A percentile compares a stretch with the other conserved stretches of the same genome.
Conservation (phyloP, 2,888 invertebrate genomes). For the Anthrax anthrax region DNA sequence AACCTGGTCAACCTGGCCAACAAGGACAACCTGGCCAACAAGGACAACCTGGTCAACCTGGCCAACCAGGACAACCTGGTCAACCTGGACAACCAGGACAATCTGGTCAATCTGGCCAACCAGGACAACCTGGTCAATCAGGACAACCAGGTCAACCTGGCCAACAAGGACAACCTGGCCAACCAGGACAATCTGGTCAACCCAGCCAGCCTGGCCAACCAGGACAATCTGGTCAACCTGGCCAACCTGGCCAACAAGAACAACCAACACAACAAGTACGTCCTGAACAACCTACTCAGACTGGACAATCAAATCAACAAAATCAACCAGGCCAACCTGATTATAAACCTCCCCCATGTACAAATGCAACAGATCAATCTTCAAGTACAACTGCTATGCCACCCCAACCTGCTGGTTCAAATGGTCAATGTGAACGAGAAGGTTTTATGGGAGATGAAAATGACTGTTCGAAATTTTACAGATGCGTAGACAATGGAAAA, state of each 20-base stretch:
- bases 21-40: no score
- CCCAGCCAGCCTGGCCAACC: background rate
- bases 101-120: constrained; percentile 17
- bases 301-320: background rate
- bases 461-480: constrained; percentile 39
- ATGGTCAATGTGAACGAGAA: constrained; percentile 23
- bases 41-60: no score
- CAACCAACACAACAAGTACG: background rate
- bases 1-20: no score
- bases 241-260: constrained; percentile 17
- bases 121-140: constrained; percentile 15
- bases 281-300: background rate
- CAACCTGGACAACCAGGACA: constrained; percentile 7
- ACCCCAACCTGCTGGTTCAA: constrained; percentile 22
- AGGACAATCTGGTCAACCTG: background rate
- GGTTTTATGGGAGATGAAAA: constrained; percentile 25
- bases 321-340: background rate
- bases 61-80: constrained; percentile 1
- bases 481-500: constrained; percentile 31
- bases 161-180: background rate
- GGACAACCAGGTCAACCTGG: background rate
- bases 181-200: background rate
- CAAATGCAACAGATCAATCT: background rate
- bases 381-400: background rate
- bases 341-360: background rate